phyloP scores from a whole-genome alignment of 1,140 invertebrate species.

The Gyrodactylus salaris region DNA sequence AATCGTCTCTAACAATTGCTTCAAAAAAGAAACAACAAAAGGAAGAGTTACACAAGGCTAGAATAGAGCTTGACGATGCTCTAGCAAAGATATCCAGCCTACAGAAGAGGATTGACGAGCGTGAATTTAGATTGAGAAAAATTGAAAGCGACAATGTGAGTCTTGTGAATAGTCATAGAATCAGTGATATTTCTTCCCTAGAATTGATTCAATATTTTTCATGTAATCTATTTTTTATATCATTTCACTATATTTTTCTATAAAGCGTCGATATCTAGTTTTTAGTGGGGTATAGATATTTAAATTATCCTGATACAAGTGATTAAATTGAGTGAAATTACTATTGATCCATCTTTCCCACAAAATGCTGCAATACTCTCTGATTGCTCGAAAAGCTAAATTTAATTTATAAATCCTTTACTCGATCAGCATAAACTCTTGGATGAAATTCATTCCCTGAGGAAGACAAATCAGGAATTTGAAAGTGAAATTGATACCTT shows the following conservation, averaged over 20 bases:
- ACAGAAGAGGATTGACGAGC: slow-evolving; percentile 5
- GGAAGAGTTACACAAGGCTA: background rate
- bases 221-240: too few species aligned
- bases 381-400: too few species aligned
- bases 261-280: too few species aligned
- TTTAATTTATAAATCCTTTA: too few species aligned
- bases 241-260: too few species aligned
- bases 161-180: background rate
- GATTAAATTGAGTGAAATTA: too few species aligned
- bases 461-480: slow-evolving; percentile 4
- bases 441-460: slow-evolving; percentile 6
- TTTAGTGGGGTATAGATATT: too few species aligned
- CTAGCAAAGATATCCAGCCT: background rate
- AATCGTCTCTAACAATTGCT: background rate
- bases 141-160: slow-evolving; percentile 6
- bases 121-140: slow-evolving; percentile 3
- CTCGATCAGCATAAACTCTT: slow-evolving; percentile 4
- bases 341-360: too few species aligned
- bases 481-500: background rate
- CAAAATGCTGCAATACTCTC: too few species aligned
- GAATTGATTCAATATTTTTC: too few species aligned
- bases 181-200: too few species aligned
- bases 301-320: too few species aligned
- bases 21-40: background rate
- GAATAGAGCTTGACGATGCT: background rate